Conservation (phyloP, 1,140 invertebrate genomes). For the Medauroidea extradentata region DNA sequence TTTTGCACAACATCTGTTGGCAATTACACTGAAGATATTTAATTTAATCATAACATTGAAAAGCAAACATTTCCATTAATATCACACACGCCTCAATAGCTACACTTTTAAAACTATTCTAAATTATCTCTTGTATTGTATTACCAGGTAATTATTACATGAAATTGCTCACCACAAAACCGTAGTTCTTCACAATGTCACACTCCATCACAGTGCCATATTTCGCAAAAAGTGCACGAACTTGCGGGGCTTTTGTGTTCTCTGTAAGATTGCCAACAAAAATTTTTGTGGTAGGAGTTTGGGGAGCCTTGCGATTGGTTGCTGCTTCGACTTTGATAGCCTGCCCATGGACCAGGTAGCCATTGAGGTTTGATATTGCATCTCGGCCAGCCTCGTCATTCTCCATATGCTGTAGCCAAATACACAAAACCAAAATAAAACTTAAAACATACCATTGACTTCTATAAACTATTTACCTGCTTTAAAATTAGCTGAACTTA, state of each 20-base stretch:
- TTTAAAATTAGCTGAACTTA: constrained; percentile 42
- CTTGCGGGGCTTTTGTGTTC: constrained; percentile 81
- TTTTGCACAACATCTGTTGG: too few species aligned
- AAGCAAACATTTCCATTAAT: neutral
- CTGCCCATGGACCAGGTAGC: constrained; percentile 78
- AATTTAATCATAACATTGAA: too few species aligned
- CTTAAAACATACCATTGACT: too few species aligned
- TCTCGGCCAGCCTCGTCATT: constrained; percentile 84
- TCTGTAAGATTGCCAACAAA: constrained; percentile 87
- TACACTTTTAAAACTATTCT: too few species aligned
- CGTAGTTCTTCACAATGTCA: constrained; percentile 88
- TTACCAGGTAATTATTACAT: neutral
- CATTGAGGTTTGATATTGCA: constrained; percentile 89
- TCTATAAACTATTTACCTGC: too few species aligned
- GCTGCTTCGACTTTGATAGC: constrained; percentile 89
- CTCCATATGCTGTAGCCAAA: constrained; percentile 75
- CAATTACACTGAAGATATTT: too few species aligned
- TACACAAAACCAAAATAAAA: constrained; percentile 7
- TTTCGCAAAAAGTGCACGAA: constrained; percentile 80
- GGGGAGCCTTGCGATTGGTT: constrained; percentile 76
- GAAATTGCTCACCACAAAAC: constrained; percentile 61
- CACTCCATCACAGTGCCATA: constrained; percentile 85
- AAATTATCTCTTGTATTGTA: neutral
- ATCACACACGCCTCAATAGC: neutral
- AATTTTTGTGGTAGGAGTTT: constrained; percentile 82